phyloP scores from a whole-genome alignment of 1,140 invertebrate species.

The Cylas formicarius region DNA sequence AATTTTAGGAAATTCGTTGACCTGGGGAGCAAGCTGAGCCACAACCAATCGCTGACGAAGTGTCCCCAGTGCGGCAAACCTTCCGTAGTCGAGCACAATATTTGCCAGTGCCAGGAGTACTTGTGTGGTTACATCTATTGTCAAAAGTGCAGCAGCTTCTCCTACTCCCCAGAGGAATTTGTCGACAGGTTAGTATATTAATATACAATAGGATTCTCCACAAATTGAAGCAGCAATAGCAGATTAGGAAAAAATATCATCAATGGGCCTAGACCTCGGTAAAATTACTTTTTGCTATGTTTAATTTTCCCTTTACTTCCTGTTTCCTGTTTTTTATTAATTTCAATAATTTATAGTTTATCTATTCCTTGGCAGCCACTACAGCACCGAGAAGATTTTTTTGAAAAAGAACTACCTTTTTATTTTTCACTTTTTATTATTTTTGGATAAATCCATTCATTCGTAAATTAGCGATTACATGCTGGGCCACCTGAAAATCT shows the following conservation, averaged over 20 bases:
- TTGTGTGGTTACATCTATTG: slow-evolving; percentile 32
- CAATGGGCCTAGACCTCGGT: background rate
- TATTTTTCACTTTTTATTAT: too few species aligned
- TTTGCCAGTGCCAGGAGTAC: slow-evolving; percentile 29
- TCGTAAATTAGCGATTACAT: too few species aligned
- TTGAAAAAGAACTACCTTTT: too few species aligned
- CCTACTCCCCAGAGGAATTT: slow-evolving; percentile 27
- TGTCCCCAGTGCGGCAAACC: slow-evolving; percentile 28
- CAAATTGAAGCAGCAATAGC: background rate
- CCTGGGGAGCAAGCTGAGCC: slow-evolving; percentile 19
- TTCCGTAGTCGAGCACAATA: slow-evolving; percentile 29
- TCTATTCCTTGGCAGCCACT: slow-evolving; percentile 1
- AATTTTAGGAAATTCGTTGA: slow-evolving; percentile 22
- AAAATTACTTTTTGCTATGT: background rate
- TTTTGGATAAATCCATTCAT: too few species aligned
- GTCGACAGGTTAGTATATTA: slow-evolving; percentile 22
- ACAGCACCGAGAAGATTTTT: too few species aligned
- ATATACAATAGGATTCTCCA: background rate
- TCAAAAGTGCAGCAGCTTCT: slow-evolving; percentile 27
- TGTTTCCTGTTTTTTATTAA: background rate
- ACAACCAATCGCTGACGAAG: slow-evolving; percentile 27
- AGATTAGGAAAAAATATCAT: background rate
- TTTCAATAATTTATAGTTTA: background rate
- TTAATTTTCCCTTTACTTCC: background rate
- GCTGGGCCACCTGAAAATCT: too few species aligned